Evolutionary conservation across 2,113 vertebrate species (phyloP).

Genomic region (Alligator mississippiensis): DNA sequence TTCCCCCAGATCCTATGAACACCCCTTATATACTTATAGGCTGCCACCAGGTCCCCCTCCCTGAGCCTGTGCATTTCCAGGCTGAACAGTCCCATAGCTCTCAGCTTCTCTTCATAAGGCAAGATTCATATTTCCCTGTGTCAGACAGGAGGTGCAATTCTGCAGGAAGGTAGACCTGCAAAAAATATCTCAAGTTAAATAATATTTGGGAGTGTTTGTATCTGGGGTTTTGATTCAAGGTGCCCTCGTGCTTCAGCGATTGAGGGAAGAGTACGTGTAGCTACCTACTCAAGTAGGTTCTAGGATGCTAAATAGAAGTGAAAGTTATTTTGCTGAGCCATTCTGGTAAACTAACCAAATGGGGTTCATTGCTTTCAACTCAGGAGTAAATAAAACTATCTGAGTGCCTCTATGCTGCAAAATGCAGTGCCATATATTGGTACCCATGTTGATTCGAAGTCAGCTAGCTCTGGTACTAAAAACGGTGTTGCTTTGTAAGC

Average conservation of each 20-base stretch:
- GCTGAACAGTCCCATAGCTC: not conserved
- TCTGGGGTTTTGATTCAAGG: not conserved
- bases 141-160: not conserved
- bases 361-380: not conserved
- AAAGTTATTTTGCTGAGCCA: not conserved
- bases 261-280: not conserved
- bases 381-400: not conserved
- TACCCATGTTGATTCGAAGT: no score
- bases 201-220: not conserved
- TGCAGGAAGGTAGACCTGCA: not conserved
- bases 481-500: no score
- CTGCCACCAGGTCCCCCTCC: no score
- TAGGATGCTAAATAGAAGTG: not conserved
- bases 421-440: no score
- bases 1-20: not conserved
- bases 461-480: no score
- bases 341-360: not conserved
- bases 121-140: not conserved
- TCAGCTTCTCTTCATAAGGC: not conserved
- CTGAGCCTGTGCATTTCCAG: no score
- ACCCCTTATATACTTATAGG: no score
- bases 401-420: no score
- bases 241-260: not conserved
- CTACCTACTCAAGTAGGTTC: no score
- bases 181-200: not conserved